phyloP scores from a whole-genome alignment of 2,888 invertebrate genomes.

The Agonum fuliginosum region DNA sequence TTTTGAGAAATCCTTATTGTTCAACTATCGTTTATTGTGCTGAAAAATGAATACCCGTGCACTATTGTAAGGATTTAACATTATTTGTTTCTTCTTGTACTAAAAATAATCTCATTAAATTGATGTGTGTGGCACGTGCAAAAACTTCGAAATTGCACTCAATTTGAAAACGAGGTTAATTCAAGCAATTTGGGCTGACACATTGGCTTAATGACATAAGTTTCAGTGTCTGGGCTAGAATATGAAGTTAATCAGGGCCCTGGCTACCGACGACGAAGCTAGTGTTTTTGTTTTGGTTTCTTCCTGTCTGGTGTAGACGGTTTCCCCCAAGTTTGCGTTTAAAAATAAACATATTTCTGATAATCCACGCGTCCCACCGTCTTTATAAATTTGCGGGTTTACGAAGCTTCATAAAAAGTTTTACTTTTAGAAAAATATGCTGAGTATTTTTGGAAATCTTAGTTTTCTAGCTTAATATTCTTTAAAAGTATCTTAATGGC shows the following conservation, averaged over 20 bases:
- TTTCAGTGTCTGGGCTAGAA: constrained; percentile 11
- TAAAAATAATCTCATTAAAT: too few relatives aligned
- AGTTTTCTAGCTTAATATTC: too few relatives aligned
- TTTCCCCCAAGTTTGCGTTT: constrained; percentile 52
- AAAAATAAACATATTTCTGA: constrained; percentile 55
- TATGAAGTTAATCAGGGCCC: constrained; percentile 23
- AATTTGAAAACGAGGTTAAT: constrained; percentile 18
- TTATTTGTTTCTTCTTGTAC: too few relatives aligned
- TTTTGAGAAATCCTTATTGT: too few relatives aligned
- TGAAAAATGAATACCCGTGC: too few relatives aligned
- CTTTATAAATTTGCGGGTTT: constrained; percentile 47
- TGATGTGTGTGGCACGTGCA: too few relatives aligned
- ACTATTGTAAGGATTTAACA: too few relatives aligned
- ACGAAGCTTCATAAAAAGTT: too few relatives aligned
- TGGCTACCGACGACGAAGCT: constrained; percentile 8
- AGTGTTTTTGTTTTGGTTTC: constrained; percentile 56
- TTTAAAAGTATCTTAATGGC: too few relatives aligned
- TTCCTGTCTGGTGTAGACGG: constrained; percentile 54
- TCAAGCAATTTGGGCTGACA: background rate
- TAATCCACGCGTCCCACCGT: constrained; percentile 43
- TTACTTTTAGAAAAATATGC: too few relatives aligned
- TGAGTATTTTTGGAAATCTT: too few relatives aligned
- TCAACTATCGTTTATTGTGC: too few relatives aligned
- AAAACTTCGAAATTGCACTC: constrained; percentile 7
- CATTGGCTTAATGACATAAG: background rate